phyloP scores from a whole-genome alignment of 2,113 vertebrate genomes.

The sheep (Ovis aries) region ARS-UI_Ramb_v3.0 NC_056058.1:47290001-47290500 shows the following conservation, averaged over 20 bases:
- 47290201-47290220: not conserved
- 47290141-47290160: not conserved
- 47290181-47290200: not conserved
- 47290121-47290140: not conserved
- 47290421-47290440: not conserved
- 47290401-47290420: not conserved
- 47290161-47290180: not conserved
- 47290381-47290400: not conserved
- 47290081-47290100: not conserved
- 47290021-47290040: too few relatives aligned
- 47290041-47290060: not conserved
- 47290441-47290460: not conserved
- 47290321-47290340: conserved; percentile 24
- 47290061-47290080: not conserved
- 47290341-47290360: not conserved
- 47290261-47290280: conserved; percentile 3
- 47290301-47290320: not conserved
- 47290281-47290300: not conserved
- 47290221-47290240: not conserved
- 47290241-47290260: not conserved
- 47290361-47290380: not conserved
- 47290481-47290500: not conserved
- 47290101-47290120: not conserved
- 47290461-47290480: not conserved
- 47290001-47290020: not conserved